A percentile compares a stretch with the other conserved stretches of the same genome.
phyloP scores from a whole-genome alignment of 2,888 invertebrate species.

The Yponomeuta sedellus region DNA sequence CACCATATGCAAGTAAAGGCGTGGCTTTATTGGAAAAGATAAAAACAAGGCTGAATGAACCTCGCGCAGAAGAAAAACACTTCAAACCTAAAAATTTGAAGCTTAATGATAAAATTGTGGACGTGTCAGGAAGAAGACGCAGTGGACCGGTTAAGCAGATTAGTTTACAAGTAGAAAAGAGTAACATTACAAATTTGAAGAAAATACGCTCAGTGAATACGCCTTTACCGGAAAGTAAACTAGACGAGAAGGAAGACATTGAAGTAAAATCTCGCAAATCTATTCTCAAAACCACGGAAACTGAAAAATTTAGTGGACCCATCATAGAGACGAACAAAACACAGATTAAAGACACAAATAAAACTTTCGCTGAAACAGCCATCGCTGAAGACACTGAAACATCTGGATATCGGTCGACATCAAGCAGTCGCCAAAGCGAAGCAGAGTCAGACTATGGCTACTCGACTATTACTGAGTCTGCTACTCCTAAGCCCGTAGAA shows the following conservation, averaged over 20 bases:
- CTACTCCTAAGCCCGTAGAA: conserved; percentile 75
- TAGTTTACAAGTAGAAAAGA: conserved; percentile 40
- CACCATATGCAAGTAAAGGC: conserved; percentile 38
- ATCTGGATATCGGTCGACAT: conserved; percentile 75
- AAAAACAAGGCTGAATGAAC: conserved; percentile 36
- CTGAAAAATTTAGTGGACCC: conserved; percentile 41
- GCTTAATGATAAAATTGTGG: conserved; percentile 25
- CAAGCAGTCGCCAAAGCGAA: conserved; percentile 65
- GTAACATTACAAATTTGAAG: conserved; percentile 42
- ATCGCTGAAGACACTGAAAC: conserved; percentile 64
- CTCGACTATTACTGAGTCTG: conserved; percentile 76
- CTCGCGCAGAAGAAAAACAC: conserved; percentile 14
- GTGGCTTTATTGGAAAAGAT: conserved; percentile 43
- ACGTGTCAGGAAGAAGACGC: conserved; percentile 37
- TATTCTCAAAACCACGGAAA: conserved; percentile 44
- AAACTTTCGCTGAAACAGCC: conserved; percentile 19
- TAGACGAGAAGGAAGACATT: conserved; percentile 30
- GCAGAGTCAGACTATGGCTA: conserved; percentile 80
- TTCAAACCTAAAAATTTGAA: conserved; percentile 26
- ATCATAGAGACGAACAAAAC: conserved; percentile 31
- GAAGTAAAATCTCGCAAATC: conserved; percentile 50
- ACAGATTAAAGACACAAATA: neutral
- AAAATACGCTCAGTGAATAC: conserved; percentile 29
- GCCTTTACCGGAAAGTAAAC: conserved; percentile 34
- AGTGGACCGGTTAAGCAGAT: conserved; percentile 50